Percentiles rank a stretch among this genome's conserved stretches.
Conservation (phyloP, 1,140 invertebrate genomes). For the Eupristina koningsbergeri region DNA sequence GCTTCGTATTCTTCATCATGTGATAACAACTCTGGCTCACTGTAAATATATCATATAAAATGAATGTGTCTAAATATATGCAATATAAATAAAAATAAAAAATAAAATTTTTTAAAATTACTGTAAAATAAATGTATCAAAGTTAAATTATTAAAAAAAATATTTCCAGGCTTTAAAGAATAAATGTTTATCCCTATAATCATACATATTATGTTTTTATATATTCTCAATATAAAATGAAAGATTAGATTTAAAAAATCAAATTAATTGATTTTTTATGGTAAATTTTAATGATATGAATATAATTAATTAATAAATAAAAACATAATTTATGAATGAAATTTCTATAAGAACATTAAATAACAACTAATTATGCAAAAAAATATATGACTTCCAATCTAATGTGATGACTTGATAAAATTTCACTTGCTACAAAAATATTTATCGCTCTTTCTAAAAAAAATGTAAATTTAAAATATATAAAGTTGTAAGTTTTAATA, state of each 20-base stretch:
- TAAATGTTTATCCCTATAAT: not conserved
- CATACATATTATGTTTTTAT: not conserved
- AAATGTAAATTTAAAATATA: not conserved
- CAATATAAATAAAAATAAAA: not conserved
- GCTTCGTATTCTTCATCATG: conserved; percentile 83
- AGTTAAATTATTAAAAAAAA: not conserved
- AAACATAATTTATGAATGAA: not conserved
- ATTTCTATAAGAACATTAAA: not conserved
- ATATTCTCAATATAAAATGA: not conserved
- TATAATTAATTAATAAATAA: not conserved
- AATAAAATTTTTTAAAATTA: not conserved
- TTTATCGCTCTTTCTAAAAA: not conserved
- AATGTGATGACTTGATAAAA: not conserved
- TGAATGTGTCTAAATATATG: not conserved
- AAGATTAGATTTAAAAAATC: not conserved
- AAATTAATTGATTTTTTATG: not conserved
- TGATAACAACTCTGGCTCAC: conserved; percentile 82
- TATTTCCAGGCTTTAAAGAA: too few species aligned
- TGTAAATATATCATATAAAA: conserved; percentile 59
- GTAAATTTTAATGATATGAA: not conserved
- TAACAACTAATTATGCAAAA: not conserved
- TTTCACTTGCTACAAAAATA: not conserved
- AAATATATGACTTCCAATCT: not conserved
- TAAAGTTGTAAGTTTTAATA: conserved; percentile 22
- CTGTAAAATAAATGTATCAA: not conserved